phyloP scores from a whole-genome alignment of 2,113 vertebrate genomes.

The Nothobranchius kuhntae region DNA sequence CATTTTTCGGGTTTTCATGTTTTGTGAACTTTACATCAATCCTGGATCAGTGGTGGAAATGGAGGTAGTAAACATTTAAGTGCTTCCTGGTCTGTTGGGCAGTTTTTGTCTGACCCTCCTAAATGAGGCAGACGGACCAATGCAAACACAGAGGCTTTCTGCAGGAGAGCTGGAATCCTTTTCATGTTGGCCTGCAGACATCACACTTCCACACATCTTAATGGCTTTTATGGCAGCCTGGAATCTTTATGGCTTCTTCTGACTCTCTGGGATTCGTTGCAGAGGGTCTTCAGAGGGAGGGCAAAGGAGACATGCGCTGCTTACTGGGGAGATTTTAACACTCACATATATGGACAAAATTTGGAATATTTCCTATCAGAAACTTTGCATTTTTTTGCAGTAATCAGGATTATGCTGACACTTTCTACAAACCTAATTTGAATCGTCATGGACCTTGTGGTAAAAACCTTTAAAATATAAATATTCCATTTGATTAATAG shows the following conservation, averaged over 20 bases:
- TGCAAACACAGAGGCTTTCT: constrained; percentile 55
- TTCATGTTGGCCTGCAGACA: constrained; percentile 72
- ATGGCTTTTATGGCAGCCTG: constrained; percentile 77
- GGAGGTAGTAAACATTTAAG: constrained; percentile 65
- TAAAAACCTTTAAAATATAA: constrained; percentile 16
- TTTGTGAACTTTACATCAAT: constrained; percentile 31
- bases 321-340: constrained; percentile 12
- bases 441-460: constrained; percentile 32
- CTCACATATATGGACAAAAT: constrained; percentile 23
- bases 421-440: constrained; percentile 10
- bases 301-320: background rate
- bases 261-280: constrained; percentile 66
- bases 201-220: constrained; percentile 68
- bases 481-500: background rate
- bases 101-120: constrained; percentile 54
- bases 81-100: constrained; percentile 69
- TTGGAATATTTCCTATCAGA: constrained; percentile 1
- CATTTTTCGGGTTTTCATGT: constrained; percentile 7
- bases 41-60: constrained; percentile 56
- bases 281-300: constrained; percentile 43
- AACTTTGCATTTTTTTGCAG: background rate
- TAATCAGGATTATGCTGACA: background rate
- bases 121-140: constrained; percentile 45
- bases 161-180: constrained; percentile 69
- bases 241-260: constrained; percentile 80